Conservation (phyloP, 2,888 invertebrate genomes). For the Galerucella calmariensis region DNA sequence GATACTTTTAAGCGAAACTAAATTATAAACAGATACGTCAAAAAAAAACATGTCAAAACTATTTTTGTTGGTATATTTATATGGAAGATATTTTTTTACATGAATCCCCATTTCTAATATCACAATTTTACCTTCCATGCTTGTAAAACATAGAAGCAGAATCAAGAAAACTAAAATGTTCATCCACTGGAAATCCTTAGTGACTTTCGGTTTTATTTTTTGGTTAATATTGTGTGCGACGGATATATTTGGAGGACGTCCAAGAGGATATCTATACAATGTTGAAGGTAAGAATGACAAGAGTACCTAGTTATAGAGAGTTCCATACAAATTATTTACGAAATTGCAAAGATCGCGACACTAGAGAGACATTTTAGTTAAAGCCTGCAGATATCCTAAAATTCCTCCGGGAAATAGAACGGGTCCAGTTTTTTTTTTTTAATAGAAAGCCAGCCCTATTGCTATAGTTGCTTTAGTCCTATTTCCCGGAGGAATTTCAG, state of each 20-base stretch:
- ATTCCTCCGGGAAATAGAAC: too few relatives aligned
- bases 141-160: conserved; percentile 4
- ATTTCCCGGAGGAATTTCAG: too few relatives aligned
- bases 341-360: too few relatives aligned
- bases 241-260: conserved; percentile 49
- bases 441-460: too few relatives aligned
- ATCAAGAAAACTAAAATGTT: conserved; percentile 46
- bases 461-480: too few relatives aligned
- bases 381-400: too few relatives aligned
- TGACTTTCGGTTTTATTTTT: conserved; percentile 55
- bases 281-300: conserved; percentile 21
- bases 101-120: background rate
- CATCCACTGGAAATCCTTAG: conserved; percentile 55
- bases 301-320: too few relatives aligned
- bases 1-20: background rate
- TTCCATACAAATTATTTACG: too few relatives aligned
- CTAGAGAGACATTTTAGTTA: too few relatives aligned
- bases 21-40: conserved; percentile 6
- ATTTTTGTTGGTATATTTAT: conserved; percentile 8
- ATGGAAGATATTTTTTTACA: conserved; percentile 17
- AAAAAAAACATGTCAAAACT: conserved; percentile 10
- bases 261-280: conserved; percentile 26
- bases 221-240: conserved; percentile 55
- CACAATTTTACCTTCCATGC: conserved; percentile 8
- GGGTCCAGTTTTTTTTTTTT: too few relatives aligned